Conservation (phyloP, 2,113 vertebrate species). For the Prietella phreatophila region DNA sequence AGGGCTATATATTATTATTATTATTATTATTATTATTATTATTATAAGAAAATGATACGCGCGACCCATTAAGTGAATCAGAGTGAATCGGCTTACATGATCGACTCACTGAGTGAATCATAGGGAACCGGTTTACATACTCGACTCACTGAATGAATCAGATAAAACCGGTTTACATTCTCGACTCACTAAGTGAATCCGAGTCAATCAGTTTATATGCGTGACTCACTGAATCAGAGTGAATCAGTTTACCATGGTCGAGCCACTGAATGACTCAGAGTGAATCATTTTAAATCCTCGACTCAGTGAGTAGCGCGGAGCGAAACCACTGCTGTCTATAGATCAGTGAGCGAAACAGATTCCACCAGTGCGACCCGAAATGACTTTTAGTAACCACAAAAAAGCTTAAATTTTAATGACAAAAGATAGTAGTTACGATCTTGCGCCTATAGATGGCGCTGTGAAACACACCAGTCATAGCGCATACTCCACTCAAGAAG, state of each 20-base stretch:
- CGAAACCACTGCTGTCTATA: too few species aligned
- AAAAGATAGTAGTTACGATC: not conserved
- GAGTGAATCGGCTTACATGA: not conserved
- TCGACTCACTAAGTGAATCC: not conserved
- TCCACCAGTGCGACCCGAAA: not conserved
- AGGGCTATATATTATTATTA: too few species aligned
- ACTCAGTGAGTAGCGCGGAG: not conserved
- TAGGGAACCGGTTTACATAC: not conserved
- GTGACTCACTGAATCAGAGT: too few species aligned
- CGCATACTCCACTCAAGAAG: too few species aligned
- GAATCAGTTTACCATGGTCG: not conserved
- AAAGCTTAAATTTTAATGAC: too few species aligned
- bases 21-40: too few species aligned
- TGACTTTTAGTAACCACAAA: not conserved
- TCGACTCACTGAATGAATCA: not conserved
- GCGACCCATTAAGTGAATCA: not conserved
- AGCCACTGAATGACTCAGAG: too few species aligned
- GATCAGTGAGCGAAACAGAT: not conserved
- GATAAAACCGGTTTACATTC: not conserved
- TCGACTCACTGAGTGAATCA: too few species aligned
- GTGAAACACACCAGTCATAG: not conserved
- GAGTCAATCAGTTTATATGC: not conserved
- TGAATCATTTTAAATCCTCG: too few species aligned
- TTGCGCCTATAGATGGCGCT: not conserved
- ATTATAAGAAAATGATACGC: too few species aligned